Base-by-base conservation (phyloP, 1,140 invertebrate species). In the Choristoneura fumiferana region DNA sequence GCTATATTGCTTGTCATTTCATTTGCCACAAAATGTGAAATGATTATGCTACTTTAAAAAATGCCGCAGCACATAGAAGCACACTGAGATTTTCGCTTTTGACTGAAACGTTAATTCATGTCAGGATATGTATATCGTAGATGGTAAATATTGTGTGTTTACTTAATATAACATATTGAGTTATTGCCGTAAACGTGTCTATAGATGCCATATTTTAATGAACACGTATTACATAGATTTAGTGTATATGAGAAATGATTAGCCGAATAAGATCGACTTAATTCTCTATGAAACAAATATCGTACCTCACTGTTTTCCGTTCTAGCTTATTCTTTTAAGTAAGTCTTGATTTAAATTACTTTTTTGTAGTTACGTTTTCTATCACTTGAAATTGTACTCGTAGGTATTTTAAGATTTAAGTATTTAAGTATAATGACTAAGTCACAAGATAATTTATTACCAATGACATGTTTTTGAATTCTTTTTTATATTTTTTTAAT, bases 401-500 rank as follows among this genome's bases (percentile, higher is more conserved):
- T 29, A n/a, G n/a, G n/a, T n/a, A 29, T 29, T 29, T 2, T 29
- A 29, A 29, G 22, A 29, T 29, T 6, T 67, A 67, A 58, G 54
- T 81, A 80, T 66, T 74, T 80, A 63, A 82, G 64, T 73, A 76
- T 73, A 77, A 84, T 84, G 81, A 87, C 84, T 85, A 87, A 87
- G 84, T 87, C 84, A 87, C 78, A 73, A 83, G 71, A 84, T 87
- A 87, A 87, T 87, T 87, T 87, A 87, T 87, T 87, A 84, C 84
- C 84, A 87, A 87, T 87, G 84, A 87, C 73, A 77, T 80, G 78
- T 83, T 87, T 84, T 84, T 80, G 67, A 83, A 76, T 73, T 78
- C 73, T 84, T 81, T 84, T 78, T 76, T 73, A 60, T 69, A 64
- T 63, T 73, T 77, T 81, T 78, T 73, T 81, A 76, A 73, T 80